Base-by-base conservation (phyloP, 1,140 invertebrate species). In the Mesaphorura yosii region DNA sequence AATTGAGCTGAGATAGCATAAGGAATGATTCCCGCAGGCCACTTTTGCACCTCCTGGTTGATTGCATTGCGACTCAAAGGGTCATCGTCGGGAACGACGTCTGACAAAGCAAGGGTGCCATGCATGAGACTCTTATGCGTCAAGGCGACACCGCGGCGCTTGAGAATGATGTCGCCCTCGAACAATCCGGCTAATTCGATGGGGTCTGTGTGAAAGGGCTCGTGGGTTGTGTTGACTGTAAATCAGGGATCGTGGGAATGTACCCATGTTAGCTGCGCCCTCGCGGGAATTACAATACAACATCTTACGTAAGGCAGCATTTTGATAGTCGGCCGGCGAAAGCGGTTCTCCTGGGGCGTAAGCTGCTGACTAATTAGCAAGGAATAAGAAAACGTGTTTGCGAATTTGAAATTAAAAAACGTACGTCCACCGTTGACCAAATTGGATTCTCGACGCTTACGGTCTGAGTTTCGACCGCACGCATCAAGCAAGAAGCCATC, bases 1-100 rank as follows among this genome's bases (percentile, higher is more conserved):
- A 67, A 69, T 40, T 64, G 59, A 4, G 56, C 48, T 20, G 67
- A 65, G 38, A 72, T 70, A 19, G 66, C 62, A 41, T 70, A 72
- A 6, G 71, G 71, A 46, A 73, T 60, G 7, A 63, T 56, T 34
- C 66, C 68, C 17, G 56, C 57, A 4, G 64, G 59, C 59, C 59
- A 62, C 29, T 57, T 59, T 26, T 48, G 50, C 2, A 7, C 23
- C 23, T 59, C 57, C n/a, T 44, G 31, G 7, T 37, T 52, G 17
- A 59, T 55, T 2, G 53, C 60, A 47, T 62, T 62, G 49, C 47
- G 31, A 34, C n/a, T 51, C 20, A 20, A 3, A 38, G 3, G 6
- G 3, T 55, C 40, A 25, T 51, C n/a, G 7, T 23, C 19, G n/a
- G n/a, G n/a, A n/a, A n/a, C n/a, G n/a, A n/a, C n/a, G n/a, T n/a